phyloP scores from a whole-genome alignment of 2,888 invertebrate genomes.

The Boloria euphrosyne region DNA sequence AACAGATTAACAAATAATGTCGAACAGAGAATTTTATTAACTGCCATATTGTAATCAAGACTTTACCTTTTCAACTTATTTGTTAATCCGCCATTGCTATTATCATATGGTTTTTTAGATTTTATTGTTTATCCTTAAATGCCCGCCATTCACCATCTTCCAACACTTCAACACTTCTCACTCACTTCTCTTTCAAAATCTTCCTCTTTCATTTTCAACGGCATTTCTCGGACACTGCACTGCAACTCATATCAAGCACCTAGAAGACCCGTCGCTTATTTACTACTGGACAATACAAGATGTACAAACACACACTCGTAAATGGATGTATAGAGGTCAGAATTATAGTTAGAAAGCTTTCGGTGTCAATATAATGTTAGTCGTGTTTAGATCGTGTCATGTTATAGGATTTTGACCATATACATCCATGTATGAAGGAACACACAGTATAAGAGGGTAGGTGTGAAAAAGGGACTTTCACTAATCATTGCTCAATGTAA shows the following conservation, averaged over 20 bases:
- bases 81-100: slow-evolving; percentile 8
- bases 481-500: slow-evolving; percentile 55
- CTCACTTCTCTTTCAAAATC: slow-evolving; percentile 22
- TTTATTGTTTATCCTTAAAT: slow-evolving; percentile 4
- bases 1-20: slow-evolving; percentile 10
- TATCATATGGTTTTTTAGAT: slow-evolving; percentile 7
- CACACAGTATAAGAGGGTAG: slow-evolving; percentile 43
- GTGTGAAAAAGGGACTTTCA: slow-evolving; percentile 42
- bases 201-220: slow-evolving; percentile 30
- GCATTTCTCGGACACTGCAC: slow-evolving; percentile 40
- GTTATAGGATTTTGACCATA: slow-evolving; percentile 34
- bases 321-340: slow-evolving; percentile 41
- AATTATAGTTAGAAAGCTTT: slow-evolving; percentile 50
- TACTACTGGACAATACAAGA: slow-evolving; percentile 9
- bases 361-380: slow-evolving; percentile 47
- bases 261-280: slow-evolving; percentile 37
- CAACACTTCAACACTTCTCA: slow-evolving; percentile 7
- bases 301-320: slow-evolving; percentile 29
- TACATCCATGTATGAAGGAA: slow-evolving; percentile 41
- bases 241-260: slow-evolving; percentile 40
- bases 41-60: neutral
- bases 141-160: neutral
- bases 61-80: slow-evolving; percentile 7
- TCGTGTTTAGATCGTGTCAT: slow-evolving; percentile 45
- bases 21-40: neutral